Evolutionary conservation across 2,113 vertebrate genomes (phyloP), one percentile per base, ranked within the genome.

Genomic region (Callipepla squamata): DNA sequence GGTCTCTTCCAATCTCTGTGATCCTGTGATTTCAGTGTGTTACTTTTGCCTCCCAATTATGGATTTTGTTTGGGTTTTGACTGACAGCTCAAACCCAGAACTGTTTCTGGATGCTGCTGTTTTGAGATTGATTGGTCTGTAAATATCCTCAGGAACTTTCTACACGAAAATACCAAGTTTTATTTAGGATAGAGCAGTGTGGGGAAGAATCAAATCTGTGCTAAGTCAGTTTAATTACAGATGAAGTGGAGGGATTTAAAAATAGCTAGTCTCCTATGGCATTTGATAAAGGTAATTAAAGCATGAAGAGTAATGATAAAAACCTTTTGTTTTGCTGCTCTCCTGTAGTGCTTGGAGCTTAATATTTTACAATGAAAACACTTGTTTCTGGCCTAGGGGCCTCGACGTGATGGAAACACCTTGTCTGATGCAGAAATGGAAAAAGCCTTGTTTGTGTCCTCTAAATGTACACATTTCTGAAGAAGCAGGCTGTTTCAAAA

Each of bases 201-300:
- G 96, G 85, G 38, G 70, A 89, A 94, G 86, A 95, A 68, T 55
- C 85, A 77, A 97, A 88, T 97, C 94, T 95, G 79, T 98, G 95
- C 96, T 95, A 85, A 87, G 75, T 85, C 88, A 93, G 83, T 87
- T 50, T 98, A 97, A 98, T 97, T 98, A 97, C 85, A 93, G 88
- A 82, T 87, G 94, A 92, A 87, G 68, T 90, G 77, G 51, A 85
- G 91, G 92, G 51, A 89, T 90, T 86, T 98, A 97, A 97, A 98
- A 98, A 98, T 97, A 97, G 95, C 89, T 91, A 32, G 87, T 96
- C 95, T 97, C 96, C 94, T 95, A 94, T 97, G 96, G 94, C 96
- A 73, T 95, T 92, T 80, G 90, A 87, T 89, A 97, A 95, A 97
- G 88, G 95, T 98, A 97, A 97, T 97, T 97, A 98, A 97, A 85